Evolutionary conservation across 2,797 vertebrate species (phyloP).

Genomic region (Sebastes cheni): DNA sequence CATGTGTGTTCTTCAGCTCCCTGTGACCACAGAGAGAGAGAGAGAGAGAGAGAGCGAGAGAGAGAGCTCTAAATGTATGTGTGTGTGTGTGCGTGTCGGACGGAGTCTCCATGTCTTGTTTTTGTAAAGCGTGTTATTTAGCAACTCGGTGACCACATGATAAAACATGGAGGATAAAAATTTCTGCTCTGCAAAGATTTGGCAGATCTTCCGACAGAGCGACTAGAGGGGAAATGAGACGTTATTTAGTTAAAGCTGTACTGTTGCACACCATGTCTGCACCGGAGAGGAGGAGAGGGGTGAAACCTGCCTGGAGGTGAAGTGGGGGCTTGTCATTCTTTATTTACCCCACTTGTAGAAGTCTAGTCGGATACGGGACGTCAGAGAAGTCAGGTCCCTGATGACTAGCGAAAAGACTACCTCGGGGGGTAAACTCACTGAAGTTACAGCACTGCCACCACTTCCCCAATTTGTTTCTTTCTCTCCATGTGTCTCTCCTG

Average conservation of each 20-base stretch:
- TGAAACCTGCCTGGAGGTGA: slow-evolving; percentile 56
- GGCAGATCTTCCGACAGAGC: slow-evolving; percentile 8
- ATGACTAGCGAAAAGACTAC: slow-evolving; percentile 64
- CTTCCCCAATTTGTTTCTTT: slow-evolving; percentile 36
- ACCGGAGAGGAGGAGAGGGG: slow-evolving; percentile 26
- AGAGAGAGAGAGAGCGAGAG: slow-evolving; percentile 39
- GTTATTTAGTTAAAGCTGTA: slow-evolving; percentile 11
- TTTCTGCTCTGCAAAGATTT: slow-evolving; percentile 10
- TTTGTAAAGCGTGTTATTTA: slow-evolving; percentile 58
- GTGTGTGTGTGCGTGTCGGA: slow-evolving; percentile 38
- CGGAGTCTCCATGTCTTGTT: slow-evolving; percentile 37
- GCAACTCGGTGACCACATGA: slow-evolving; percentile 47
- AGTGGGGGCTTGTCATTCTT: slow-evolving; percentile 62
- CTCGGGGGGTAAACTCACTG: slow-evolving; percentile 51
- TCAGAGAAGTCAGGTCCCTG: slow-evolving; percentile 63
- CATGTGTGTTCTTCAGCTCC: slow-evolving; percentile 53
- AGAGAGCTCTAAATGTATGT: slow-evolving; percentile 40
- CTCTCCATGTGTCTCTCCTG: slow-evolving; percentile 17
- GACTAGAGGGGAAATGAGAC: slow-evolving; percentile 16
- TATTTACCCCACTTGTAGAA: slow-evolving; percentile 74
- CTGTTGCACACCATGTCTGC: slow-evolving; percentile 22
- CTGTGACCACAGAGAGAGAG: slow-evolving; percentile 44
- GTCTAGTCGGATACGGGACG: slow-evolving; percentile 60
- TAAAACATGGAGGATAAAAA: slow-evolving; percentile 51
- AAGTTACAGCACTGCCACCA: slow-evolving; percentile 52